Base-by-base conservation (phyloP, 2,888 invertebrate species). In the Melieria picta region DNA sequence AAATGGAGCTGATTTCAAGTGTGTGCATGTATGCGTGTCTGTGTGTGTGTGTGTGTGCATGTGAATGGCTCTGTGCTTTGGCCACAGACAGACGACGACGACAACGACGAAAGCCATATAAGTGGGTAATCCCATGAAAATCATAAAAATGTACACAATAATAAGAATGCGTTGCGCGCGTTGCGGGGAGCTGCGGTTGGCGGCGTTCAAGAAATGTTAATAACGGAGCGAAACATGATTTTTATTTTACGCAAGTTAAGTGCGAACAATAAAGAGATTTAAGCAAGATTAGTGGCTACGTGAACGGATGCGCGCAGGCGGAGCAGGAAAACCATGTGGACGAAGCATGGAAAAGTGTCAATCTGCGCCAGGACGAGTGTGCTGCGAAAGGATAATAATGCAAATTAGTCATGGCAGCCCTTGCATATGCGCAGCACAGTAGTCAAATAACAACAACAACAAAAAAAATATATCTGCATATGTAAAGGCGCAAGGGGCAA, bases 191-290 rank as follows among this genome's bases (percentile, higher is more conserved):
- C 30, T 46, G 46, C 11, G 47, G 56, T 16, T n/a, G 47, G 56
- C 47, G 47, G 42, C 67, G 61, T 45, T 47, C n/a, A 63, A 72
- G 65, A 72, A 73, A 81, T 80, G 82, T 77, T 80, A 81, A 73
- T 76, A 70, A 73, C 70, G 65, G 68, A 72, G 70, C 73, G 79
- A 81, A 81, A 83, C 84, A 83, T 83, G 84, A 82, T 85, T 84
- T 83, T 84, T 84, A 84, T 84, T 83, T 84, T 83, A 85, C 84
- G 82, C 84, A 84, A 85, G 81, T 84, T 84, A 84, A 85, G 83
- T 85, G 85, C 82, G 82, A 81, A 82, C 82, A 82, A 82, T 82
- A 81, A 82, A 82, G 80, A 80, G 82, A 82, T 82, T 82, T 80
- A 79, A 80, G 75, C 50, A 77, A 80, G 81, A 82, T 81, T 81